Conservation (phyloP, 2,113 vertebrate species). For the Campylomormyrus numenius region DNA sequence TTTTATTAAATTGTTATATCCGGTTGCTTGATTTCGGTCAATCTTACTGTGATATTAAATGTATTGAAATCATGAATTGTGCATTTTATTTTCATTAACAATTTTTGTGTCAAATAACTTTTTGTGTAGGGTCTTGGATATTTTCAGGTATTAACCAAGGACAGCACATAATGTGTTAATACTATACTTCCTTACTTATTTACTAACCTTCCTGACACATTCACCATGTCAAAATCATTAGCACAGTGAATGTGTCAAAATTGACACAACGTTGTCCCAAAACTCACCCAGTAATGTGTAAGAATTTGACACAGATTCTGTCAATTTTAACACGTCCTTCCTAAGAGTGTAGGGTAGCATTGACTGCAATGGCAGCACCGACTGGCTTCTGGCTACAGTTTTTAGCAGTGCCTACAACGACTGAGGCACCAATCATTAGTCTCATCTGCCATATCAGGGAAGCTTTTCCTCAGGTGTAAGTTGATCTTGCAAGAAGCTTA, state of each 20-base stretch:
- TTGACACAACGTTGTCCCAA: no score
- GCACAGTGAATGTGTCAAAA: background rate
- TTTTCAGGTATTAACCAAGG: background rate
- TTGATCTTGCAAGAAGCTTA: background rate
- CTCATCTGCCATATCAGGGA: background rate
- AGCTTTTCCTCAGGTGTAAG: background rate
- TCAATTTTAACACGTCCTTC: no score
- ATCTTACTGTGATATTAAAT: background rate
- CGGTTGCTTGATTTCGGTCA: no score
- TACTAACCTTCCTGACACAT: background rate
- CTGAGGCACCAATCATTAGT: background rate
- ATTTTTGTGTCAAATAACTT: no score
- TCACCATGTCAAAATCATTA: background rate
- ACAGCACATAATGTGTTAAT: background rate
- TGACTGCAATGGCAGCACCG: no score
- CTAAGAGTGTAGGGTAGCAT: background rate
- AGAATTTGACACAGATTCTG: no score
- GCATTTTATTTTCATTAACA: background rate
- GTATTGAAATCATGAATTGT: no score
- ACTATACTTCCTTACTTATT: background rate
- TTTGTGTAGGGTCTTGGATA: background rate
- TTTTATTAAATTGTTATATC: no score
- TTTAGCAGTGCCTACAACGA: background rate
- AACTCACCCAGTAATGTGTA: no score
- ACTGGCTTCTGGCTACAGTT: background rate